Conservation (phyloP, 2,888 invertebrate species). For the Cyaniris semiargus region DNA sequence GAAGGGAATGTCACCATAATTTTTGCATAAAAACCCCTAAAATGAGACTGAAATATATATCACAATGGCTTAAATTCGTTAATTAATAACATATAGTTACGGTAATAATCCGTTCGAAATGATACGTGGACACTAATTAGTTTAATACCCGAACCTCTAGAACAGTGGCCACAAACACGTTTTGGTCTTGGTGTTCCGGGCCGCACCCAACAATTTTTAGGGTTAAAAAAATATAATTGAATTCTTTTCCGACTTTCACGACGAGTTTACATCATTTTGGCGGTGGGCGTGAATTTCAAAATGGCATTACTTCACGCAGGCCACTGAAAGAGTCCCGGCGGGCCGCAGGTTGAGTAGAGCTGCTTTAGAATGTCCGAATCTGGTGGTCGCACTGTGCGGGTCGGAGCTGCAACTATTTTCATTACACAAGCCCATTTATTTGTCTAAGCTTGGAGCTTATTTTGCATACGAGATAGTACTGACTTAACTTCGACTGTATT, state of each 20-base stretch:
- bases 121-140: conserved; percentile 32
- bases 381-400: conserved; percentile 39
- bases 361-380: conserved; percentile 42
- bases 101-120: background rate
- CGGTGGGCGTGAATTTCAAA: no score
- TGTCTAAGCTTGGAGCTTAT: conserved; percentile 47
- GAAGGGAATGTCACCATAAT: no score
- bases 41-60: background rate
- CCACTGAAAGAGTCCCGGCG: no score
- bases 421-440: conserved; percentile 53
- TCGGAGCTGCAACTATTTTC: conserved; percentile 53
- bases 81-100: background rate
- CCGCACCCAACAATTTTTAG: no score
- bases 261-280: no score
- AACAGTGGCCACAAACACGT: no score
- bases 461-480: conserved; percentile 44
- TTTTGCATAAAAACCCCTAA: background rate
- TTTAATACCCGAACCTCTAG: conserved; percentile 37
- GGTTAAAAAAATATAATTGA: no score
- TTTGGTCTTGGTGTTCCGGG: no score
- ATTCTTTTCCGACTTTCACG: no score
- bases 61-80: background rate
- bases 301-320: no score
- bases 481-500: background rate
- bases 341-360: no score